Conservation (phyloP, 2,888 invertebrate species). For the Synergus laeviventris region DNA sequence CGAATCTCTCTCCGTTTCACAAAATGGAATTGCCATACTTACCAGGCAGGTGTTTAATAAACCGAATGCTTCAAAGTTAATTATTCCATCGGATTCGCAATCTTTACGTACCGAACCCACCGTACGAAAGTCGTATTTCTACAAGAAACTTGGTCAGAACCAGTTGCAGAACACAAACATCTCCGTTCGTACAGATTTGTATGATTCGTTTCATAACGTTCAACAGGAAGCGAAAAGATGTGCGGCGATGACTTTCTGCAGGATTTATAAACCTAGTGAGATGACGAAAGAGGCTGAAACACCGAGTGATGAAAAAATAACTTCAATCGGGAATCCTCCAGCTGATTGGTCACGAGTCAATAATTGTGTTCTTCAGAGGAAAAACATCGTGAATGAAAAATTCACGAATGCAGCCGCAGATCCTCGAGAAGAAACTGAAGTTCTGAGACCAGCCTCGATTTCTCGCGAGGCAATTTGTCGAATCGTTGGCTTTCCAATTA, state of each 20-base stretch:
- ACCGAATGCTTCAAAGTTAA: slow-evolving; percentile 33
- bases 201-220: slow-evolving; percentile 66
- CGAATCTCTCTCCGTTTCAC: slow-evolving; percentile 17
- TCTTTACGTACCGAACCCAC: slow-evolving; percentile 35
- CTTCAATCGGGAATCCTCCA: not conserved
- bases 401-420: not conserved
- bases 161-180: slow-evolving; percentile 69
- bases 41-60: slow-evolving; percentile 62
- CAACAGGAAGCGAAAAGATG: slow-evolving; percentile 62
- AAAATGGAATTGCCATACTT: slow-evolving; percentile 57
- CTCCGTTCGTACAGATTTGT: slow-evolving; percentile 71
- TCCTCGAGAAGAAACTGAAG: not conserved
- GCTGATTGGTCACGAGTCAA: not conserved
- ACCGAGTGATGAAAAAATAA: not conserved
- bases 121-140: slow-evolving; percentile 37
- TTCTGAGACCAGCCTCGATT: not conserved
- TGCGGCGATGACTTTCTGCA: slow-evolving; percentile 56
- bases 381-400: slow-evolving; percentile 12
- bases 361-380: not conserved
- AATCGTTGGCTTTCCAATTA: not conserved
- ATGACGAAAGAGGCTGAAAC: not conserved
- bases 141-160: slow-evolving; percentile 44
- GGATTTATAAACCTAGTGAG: slow-evolving; percentile 53
- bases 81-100: slow-evolving; percentile 22
- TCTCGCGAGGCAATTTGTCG: slow-evolving; percentile 27